Evolutionary conservation across 2,888 invertebrate species (phyloP).

Genomic region (Drosophila pegasa): DNA sequence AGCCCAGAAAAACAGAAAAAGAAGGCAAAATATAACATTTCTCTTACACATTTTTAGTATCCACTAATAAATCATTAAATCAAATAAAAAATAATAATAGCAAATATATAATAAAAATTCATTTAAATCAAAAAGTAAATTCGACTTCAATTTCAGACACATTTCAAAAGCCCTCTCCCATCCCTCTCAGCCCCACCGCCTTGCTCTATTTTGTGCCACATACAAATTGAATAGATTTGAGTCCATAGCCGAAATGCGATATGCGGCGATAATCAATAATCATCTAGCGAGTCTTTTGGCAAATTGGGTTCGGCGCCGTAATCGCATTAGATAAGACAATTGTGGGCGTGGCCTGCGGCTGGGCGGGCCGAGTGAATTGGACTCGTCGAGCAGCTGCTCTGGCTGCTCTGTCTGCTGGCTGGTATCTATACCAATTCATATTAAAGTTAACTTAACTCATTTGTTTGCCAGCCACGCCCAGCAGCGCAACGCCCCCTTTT

Average conservation of each 20-base stretch:
- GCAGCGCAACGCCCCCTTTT: neutral
- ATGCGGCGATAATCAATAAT: slow-evolving; percentile 44
- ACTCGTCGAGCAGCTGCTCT: slow-evolving; percentile 3
- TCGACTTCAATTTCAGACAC: neutral
- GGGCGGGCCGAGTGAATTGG: slow-evolving; percentile 8
- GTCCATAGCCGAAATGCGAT: neutral
- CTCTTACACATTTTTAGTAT: too few species aligned
- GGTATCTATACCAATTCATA: slow-evolving; percentile 29
- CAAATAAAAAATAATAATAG: too few species aligned
- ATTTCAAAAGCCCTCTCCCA: neutral
- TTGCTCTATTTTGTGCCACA: neutral
- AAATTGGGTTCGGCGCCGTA: slow-evolving; percentile 22
- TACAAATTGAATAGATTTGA: slow-evolving; percentile 32
- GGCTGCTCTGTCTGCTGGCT: slow-evolving; percentile 1
- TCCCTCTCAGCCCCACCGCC: neutral
- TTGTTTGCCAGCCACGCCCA: slow-evolving; percentile 38
- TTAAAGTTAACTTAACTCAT: slow-evolving; percentile 58
- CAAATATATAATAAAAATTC: too few species aligned
- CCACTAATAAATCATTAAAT: too few species aligned
- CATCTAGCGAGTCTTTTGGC: slow-evolving; percentile 13
- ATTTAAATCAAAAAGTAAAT: neutral
- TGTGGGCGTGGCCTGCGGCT: slow-evolving; percentile 3
- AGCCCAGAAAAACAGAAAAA: too few species aligned
- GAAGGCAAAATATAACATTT: too few species aligned
- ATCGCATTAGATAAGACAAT: slow-evolving; percentile 46